Evolutionary conservation across 2,888 invertebrate species (phyloP).

Genomic region (Nemoura dubitans): DNA sequence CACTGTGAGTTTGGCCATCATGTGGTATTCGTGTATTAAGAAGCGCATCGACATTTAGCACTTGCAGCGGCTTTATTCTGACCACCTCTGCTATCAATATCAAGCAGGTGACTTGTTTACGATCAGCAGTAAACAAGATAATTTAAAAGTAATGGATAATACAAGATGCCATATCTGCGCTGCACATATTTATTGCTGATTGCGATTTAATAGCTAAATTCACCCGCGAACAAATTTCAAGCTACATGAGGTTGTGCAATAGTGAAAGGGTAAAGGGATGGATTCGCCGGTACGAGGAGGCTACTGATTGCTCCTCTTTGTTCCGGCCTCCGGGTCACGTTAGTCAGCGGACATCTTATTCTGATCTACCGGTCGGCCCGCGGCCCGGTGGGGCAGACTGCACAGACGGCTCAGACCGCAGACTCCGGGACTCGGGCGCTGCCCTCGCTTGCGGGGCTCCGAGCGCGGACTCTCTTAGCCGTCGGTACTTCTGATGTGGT

Average conservation of each 20-base stretch:
- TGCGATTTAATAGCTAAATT: neutral
- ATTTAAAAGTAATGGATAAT: constrained; percentile 7
- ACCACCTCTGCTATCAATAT: neutral
- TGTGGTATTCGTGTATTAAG: neutral
- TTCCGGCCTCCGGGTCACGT: too few species aligned
- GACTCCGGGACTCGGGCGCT: too few species aligned
- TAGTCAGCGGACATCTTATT: too few species aligned
- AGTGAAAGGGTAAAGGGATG: too few species aligned
- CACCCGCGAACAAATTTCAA: neutral
- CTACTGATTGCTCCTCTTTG: too few species aligned
- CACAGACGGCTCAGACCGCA: too few species aligned
- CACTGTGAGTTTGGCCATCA: neutral
- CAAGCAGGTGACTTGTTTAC: neutral
- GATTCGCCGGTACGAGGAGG: too few species aligned
- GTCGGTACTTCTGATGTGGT: constrained; percentile 4
- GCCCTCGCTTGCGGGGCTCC: too few species aligned
- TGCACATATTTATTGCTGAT: neutral
- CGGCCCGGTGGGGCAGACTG: too few species aligned
- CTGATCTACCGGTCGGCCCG: too few species aligned
- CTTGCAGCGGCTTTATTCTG: neutral
- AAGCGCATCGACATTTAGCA: neutral
- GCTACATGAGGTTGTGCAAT: too few species aligned
- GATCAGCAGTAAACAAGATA: constrained; percentile 12
- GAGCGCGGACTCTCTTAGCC: too few species aligned
- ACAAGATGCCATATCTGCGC: neutral